A percentile compares a stretch with the other conserved stretches of the same genome.
Evolutionary conservation across 2,888 invertebrate genomes (phyloP).

Genomic region (Pyrrhosoma nymphula): DNA sequence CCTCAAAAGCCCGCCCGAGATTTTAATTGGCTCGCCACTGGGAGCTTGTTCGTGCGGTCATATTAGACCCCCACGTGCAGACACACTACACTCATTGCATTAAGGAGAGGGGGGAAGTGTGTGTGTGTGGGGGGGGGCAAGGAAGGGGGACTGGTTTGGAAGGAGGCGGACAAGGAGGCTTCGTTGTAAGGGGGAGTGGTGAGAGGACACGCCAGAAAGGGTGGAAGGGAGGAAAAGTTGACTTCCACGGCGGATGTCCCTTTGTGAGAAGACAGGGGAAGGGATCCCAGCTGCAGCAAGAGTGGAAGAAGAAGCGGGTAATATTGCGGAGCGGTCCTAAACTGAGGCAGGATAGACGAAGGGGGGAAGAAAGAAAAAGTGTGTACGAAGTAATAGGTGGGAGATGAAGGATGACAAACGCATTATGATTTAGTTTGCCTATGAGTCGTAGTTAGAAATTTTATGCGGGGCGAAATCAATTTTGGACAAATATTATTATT

Average conservation of each 20-base stretch:
- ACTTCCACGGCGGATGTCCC: background rate
- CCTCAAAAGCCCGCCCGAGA: constrained; percentile 21
- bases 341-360: background rate
- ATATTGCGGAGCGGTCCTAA: background rate
- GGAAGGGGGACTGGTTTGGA: background rate
- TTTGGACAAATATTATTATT: no score
- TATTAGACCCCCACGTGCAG: constrained; percentile 43
- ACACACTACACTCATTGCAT: constrained; percentile 56
- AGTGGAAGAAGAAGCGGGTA: background rate
- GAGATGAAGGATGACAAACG: background rate
- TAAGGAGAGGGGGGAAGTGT: background rate
- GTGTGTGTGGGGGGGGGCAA: background rate
- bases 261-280: background rate
- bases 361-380: background rate
- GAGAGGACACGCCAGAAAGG: background rate
- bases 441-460: no score
- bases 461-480: no score
- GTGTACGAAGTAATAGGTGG: background rate
- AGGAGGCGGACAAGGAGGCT: background rate
- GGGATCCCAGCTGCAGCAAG: background rate
- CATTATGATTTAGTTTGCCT: no score
- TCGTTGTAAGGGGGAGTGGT: background rate
- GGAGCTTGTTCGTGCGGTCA: constrained; percentile 50
- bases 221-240: background rate
- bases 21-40: constrained; percentile 56